Evolutionary conservation across 1,140 invertebrate species (phyloP).

Genomic region (Piezodorus guildinii): DNA sequence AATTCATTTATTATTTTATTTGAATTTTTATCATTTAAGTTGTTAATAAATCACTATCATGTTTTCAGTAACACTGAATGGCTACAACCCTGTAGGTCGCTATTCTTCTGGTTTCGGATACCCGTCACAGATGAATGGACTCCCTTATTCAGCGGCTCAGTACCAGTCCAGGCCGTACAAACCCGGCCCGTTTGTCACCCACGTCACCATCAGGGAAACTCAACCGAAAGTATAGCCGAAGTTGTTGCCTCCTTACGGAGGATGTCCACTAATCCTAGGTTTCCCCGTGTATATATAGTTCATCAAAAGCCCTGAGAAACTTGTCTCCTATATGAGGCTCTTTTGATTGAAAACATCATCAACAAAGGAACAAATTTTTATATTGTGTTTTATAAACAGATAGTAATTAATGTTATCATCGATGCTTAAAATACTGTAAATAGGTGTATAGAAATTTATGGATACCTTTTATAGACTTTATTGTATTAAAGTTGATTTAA

Average conservation of each 20-base stretch:
- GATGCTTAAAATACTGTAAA: too few species aligned
- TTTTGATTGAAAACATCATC: not conserved
- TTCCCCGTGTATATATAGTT: not conserved
- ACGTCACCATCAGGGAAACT: slow-evolving; percentile 39
- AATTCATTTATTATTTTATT: too few species aligned
- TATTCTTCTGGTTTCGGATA: slow-evolving; percentile 6
- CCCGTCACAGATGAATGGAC: slow-evolving; percentile 28
- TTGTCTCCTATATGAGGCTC: not conserved
- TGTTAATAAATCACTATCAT: not conserved
- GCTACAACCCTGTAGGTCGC: not conserved
- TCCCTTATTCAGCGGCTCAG: slow-evolving; percentile 25
- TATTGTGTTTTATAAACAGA: not conserved
- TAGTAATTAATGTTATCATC: not conserved
- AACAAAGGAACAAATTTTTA: not conserved
- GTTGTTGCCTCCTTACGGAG: not conserved
- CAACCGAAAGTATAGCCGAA: slow-evolving; percentile 18
- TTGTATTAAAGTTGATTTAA: too few species aligned
- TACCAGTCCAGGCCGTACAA: slow-evolving; percentile 30
- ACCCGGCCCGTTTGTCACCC: slow-evolving; percentile 44
- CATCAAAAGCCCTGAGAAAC: too few species aligned
- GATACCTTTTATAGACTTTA: too few species aligned
- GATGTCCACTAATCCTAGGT: not conserved
- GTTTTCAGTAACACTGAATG: slow-evolving; percentile 5
- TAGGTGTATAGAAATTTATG: too few species aligned
- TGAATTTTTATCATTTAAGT: too few species aligned